Evolutionary conservation across 2,113 vertebrate species (phyloP).

Genomic region (Cyprinodon brontotheroides): DNA sequence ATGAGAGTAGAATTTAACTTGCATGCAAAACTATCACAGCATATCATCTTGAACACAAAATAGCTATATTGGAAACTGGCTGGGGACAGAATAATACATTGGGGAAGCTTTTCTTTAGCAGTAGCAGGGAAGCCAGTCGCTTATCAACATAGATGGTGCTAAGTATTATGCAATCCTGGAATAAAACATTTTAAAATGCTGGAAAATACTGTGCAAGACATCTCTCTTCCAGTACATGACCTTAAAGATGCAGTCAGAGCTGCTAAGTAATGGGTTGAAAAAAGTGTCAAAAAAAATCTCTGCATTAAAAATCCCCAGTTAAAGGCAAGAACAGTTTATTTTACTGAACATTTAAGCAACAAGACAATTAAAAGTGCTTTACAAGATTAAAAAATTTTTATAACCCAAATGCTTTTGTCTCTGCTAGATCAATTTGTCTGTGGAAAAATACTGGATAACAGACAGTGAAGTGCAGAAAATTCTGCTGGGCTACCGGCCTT

Average conservation of each 20-base stretch:
- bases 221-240: no score
- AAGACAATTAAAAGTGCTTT: no score
- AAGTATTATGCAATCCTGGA: not conserved
- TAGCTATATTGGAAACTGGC: not conserved
- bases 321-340: not conserved
- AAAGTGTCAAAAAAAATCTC: not conserved
- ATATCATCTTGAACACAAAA: not conserved
- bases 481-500: conserved; percentile 61
- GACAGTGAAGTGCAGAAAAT: conserved; percentile 55
- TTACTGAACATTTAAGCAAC: no score
- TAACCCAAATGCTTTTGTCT: conserved; percentile 1
- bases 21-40: not conserved
- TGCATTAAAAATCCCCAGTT: not conserved
- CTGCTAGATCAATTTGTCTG: conserved; percentile 71
- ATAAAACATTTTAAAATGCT: no score
- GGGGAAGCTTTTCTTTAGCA: not conserved
- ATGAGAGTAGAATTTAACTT: not conserved
- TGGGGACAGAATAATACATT: not conserved
- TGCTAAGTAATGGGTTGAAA: not conserved
- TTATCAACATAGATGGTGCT: not conserved
- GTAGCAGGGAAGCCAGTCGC: not conserved
- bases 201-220: no score
- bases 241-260: not conserved
- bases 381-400: not conserved
- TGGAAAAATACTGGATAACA: conserved; percentile 62